Percentiles rank a stretch among this genome's conserved stretches.
phyloP scores from a whole-genome alignment of 2,113 vertebrate species.

The Regulus satrapa region DNA sequence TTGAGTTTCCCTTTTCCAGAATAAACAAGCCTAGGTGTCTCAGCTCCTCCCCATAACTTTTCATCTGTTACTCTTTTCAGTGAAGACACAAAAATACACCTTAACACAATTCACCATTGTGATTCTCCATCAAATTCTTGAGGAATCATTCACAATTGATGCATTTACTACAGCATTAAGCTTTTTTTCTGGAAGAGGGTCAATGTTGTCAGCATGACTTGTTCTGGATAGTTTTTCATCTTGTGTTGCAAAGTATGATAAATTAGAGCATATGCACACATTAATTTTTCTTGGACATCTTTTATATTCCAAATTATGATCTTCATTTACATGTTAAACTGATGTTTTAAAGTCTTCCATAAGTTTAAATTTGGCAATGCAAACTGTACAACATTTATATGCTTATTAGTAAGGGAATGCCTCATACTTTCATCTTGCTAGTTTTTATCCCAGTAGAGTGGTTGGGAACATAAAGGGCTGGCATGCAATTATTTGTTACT shows the following conservation, averaged over 20 bases:
- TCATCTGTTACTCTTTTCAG: neutral
- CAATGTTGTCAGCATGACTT: neutral
- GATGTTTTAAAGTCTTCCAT: neutral
- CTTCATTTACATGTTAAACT: neutral
- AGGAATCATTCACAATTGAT: neutral
- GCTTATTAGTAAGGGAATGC: neutral
- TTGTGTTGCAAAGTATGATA: neutral
- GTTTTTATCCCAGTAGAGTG: neutral
- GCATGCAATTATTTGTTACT: conserved; percentile 38
- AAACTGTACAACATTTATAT: neutral
- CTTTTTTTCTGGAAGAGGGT: neutral
- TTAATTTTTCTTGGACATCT: neutral
- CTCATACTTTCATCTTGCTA: neutral
- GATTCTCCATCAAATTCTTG: neutral
- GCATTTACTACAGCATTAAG: neutral
- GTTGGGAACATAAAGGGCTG: neutral
- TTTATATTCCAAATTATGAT: neutral
- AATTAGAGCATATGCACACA: neutral
- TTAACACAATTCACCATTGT: neutral
- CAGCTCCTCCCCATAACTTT: neutral
- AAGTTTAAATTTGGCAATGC: neutral
- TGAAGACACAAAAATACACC: neutral
- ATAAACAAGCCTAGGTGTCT: neutral
- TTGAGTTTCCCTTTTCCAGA: neutral
- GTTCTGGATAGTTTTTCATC: neutral